Percentiles rank a stretch among this genome's conserved stretches.
Conservation (phyloP, 2,797 vertebrate genomes). For the Micrastur ruficollis region DNA sequence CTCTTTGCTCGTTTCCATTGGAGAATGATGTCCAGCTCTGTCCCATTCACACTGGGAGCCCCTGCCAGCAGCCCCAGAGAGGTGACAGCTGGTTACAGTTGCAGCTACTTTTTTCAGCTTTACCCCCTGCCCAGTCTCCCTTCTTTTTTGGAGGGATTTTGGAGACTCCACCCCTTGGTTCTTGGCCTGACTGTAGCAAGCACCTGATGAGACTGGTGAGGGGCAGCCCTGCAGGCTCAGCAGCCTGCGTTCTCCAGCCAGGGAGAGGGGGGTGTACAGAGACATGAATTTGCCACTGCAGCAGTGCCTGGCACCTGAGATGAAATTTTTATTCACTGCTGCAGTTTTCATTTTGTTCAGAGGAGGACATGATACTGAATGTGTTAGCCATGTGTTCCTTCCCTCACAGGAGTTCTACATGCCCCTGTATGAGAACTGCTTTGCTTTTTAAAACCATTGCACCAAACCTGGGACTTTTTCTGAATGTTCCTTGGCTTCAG, state of each 20-base stretch:
- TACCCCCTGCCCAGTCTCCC: not conserved
- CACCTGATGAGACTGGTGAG: not conserved
- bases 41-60: not conserved
- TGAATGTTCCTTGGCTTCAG: not conserved
- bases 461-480: not conserved
- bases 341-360: not conserved
- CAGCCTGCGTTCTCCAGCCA: not conserved
- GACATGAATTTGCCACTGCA: not conserved
- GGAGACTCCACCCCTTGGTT: not conserved
- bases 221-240: not conserved
- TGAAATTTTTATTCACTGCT: not conserved
- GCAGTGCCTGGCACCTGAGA: not conserved
- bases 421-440: not conserved
- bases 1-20: not conserved
- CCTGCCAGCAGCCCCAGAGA: not conserved
- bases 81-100: not conserved
- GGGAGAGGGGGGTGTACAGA: not conserved
- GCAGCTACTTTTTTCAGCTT: not conserved
- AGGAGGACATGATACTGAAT: not conserved
- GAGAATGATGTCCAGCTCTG: not conserved
- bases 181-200: not conserved
- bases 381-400: not conserved
- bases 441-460: not conserved
- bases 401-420: not conserved
- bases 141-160: not conserved